Base-by-base conservation (phyloP, 2,797 vertebrate genomes). In the Zalophus californianus region DNA sequence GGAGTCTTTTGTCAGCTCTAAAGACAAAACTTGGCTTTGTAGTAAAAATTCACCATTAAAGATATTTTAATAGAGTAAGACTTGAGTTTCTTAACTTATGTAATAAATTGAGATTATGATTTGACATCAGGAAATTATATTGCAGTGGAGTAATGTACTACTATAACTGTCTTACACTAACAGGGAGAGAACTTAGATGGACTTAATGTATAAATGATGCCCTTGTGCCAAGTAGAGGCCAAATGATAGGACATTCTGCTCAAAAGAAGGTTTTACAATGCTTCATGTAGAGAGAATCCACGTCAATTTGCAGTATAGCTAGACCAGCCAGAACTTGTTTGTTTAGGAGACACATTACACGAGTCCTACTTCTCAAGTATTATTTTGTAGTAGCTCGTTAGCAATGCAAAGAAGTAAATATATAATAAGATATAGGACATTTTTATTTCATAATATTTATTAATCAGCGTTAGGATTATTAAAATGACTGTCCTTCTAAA, bases 401-500 rank as follows among this genome's bases (percentile, higher is more conserved):
- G 20, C 68, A 94, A 29, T 48, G 2, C 44, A 7, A 52, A 93
- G 23, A 80, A 95, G 60, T 79, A 95, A 91, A 96, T 58, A 29
- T 10, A 18, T 41, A 56, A 79, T 77, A 83, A 80, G 5, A 44
- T 68, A 78, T 54, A 73, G 56, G 5, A 56, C 83, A 86, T 41
- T 44, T 96, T 91, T 83, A 58, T 64, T 77, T 15, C 29, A 84
- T 64, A 50, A 82, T 58, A 44, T 88, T 84, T 32, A 38, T 68
- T 96, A 96, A 79, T 48, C 20, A 54, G 3, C 38, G 11, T 66
- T 54, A 87, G 25, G 23, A 54, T 50, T 82, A 52, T 77, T 75
- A 92, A 91, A 96, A 85, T 77, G 29, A 84, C 50, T 90, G 11
- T 38, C 48, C 35, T 82, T 92, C n/a, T 85, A 96, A 92, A 62